These are phyloP conservation scores for Imbricaverruca yamaguchii DNA, from an alignment of 2,888 invertebrate genomes.

Conservation along the genomic window DNA sequence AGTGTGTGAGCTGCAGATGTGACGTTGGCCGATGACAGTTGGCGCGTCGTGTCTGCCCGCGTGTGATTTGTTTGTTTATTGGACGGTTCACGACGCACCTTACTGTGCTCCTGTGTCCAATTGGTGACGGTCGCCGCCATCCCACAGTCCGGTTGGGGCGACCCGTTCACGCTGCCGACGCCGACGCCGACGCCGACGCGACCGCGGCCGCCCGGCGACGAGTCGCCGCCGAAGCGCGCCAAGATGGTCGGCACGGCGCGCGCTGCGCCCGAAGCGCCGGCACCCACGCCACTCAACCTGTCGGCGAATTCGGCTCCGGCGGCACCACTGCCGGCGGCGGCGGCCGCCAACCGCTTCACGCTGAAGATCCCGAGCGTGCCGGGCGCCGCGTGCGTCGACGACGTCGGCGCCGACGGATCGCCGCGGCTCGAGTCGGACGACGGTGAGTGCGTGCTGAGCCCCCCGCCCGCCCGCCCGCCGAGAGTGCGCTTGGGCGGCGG, in stretches of 20 bases:
- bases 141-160: neutral
- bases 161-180: neutral
- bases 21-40: too few species aligned
- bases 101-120: too few species aligned
- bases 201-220: neutral
- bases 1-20: too few species aligned
- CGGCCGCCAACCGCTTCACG: neutral
- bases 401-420: neutral
- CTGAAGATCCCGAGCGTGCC: neutral
- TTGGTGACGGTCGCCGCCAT: too few species aligned
- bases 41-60: too few species aligned
- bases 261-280: neutral
- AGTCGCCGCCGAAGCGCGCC: neutral
- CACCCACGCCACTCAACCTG: neutral
- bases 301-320: neutral
- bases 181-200: neutral
- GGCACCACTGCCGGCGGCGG: neutral
- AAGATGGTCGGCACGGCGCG: neutral
- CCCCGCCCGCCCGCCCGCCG: neutral
- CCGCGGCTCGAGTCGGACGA: slow-evolving; percentile 6
- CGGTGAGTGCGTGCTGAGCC: neutral
- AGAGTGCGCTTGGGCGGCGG: neutral
- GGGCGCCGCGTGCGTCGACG: neutral
- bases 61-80: too few species aligned
- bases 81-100: too few species aligned